Base-by-base conservation (phyloP, 2,888 invertebrate species). In the Campoletis raptor region DNA sequence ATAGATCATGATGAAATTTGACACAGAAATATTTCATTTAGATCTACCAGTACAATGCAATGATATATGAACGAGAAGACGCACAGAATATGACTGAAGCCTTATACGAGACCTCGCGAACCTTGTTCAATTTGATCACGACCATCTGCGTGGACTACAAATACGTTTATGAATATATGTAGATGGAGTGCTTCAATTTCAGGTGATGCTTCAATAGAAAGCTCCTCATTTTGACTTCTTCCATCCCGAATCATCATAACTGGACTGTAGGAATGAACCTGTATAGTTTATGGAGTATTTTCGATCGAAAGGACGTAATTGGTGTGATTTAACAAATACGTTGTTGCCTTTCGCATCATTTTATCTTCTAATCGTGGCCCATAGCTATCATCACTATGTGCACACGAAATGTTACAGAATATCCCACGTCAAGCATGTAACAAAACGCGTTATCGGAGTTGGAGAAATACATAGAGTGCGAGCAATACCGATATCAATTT, bases 401-500 rank as follows among this genome's bases (percentile, higher is more conserved):
- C 66, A 64, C 40, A 64, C 48, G 40, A 42, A 54, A 61, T 57
- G 57, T 85, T 64, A 40, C 66, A 24, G 42, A 80, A 70, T 30
- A 30, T 80, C 61, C n/a, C 15, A 40, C 15, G 42, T 61, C n/a
- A 48, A 36, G 21, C 66, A 48, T 48, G 48, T 36, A 66, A 48
- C 48, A 37, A 37, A 15, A 37, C 12, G 48, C 24, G 37, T 30
- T 64, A 40, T 72, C 30, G 52, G 48, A 24, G 54, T 67, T 52
- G 67, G 66, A 36, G 57, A 79, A 69, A 48, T n/a, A 45, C 42
- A 45, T 45, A 18, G 24, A 15, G 40, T 36, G 6, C 48, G 21
- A 36, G 21, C 30, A 30, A 3, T 36, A 30, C 12, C 85, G 77
- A 73, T 90, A 91, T 91, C 90, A 91, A 92, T 92, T 90, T 90